Evolutionary conservation across 2,888 invertebrate genomes (phyloP).

Genomic region (Stictocephala bisonia): DNA sequence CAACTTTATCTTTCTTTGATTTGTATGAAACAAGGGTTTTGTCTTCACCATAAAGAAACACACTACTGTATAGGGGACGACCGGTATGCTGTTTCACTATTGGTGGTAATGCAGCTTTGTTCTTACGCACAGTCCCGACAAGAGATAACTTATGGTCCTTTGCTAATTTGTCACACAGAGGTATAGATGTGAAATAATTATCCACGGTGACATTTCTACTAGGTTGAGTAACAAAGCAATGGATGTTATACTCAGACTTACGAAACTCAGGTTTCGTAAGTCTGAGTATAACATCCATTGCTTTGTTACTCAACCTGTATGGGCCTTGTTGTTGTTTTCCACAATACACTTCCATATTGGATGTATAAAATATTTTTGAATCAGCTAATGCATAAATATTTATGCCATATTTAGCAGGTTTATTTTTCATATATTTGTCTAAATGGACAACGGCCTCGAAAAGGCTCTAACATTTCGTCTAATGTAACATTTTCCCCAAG

Average conservation of each 20-base stretch:
- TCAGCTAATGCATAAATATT: no score
- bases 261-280: neutral
- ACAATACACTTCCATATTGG: neutral
- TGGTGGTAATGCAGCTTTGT: no score
- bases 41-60: no score
- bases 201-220: no score
- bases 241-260: no score
- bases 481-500: neutral
- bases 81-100: neutral
- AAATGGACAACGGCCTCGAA: no score
- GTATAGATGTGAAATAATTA: neutral
- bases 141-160: neutral
- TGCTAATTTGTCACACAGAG: no score
- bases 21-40: conserved; percentile 1
- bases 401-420: neutral
- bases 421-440: no score
- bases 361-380: neutral
- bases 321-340: no score
- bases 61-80: neutral
- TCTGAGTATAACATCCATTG: neutral
- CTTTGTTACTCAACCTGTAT: neutral
- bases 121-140: neutral
- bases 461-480: no score
- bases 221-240: no score
- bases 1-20: neutral